Evolutionary conservation across 2,888 invertebrate genomes (phyloP).

Genomic region (Apotomis capreana): DNA sequence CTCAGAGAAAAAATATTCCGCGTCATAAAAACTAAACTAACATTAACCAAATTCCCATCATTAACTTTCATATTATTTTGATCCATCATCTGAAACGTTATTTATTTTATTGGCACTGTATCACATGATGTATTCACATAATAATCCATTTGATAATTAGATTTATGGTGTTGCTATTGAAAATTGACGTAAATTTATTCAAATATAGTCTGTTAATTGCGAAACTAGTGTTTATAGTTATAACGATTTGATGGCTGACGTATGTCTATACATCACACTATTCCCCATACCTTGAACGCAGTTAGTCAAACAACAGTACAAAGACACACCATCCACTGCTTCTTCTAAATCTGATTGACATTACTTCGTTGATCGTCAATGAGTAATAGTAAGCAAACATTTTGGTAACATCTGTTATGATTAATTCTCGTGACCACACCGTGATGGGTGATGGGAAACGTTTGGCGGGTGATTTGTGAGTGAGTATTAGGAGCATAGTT

Average conservation of each 20-base stretch:
- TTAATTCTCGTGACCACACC: slow-evolving; percentile 79
- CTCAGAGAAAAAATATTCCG: slow-evolving; percentile 39
- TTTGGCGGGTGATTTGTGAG: slow-evolving; percentile 74
- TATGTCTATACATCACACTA: slow-evolving; percentile 71
- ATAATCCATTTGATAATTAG: slow-evolving; percentile 69
- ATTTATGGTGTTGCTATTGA: slow-evolving; percentile 72
- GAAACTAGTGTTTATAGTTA: slow-evolving; percentile 71
- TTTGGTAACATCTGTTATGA: slow-evolving; percentile 56
- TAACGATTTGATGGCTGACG: slow-evolving; percentile 71
- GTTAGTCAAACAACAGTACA: slow-evolving; percentile 20
- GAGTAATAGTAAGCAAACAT: slow-evolving; percentile 62
- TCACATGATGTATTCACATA: slow-evolving; percentile 62
- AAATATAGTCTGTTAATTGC: slow-evolving; percentile 76
- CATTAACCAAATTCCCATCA: slow-evolving; percentile 53
- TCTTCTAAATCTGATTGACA: not conserved
- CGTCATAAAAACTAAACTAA: slow-evolving; percentile 47
- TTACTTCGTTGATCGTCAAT: slow-evolving; percentile 47
- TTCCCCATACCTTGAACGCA: slow-evolving; percentile 54
- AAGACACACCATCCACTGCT: slow-evolving; percentile 17
- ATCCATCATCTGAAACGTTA: slow-evolving; percentile 54
- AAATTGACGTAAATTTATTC: slow-evolving; percentile 79
- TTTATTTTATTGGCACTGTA: slow-evolving; percentile 67
- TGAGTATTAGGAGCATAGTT: slow-evolving; percentile 77
- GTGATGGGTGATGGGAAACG: slow-evolving; percentile 76
- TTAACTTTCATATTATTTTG: slow-evolving; percentile 61